Evolutionary conservation across 2,888 invertebrate genomes (phyloP).

Genomic region (Mimachlamys varia): DNA sequence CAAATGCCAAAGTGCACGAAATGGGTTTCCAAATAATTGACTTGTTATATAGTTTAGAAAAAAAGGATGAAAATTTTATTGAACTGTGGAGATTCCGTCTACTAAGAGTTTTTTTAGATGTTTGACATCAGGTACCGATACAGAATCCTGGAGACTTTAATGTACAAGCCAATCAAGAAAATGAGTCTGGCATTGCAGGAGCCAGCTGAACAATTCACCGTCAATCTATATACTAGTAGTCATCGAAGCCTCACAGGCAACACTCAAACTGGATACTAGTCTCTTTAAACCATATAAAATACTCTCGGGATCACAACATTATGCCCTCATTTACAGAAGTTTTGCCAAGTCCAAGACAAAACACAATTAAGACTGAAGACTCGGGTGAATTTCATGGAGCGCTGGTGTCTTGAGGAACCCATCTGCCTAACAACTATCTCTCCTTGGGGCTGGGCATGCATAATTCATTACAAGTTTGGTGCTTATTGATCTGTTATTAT

Average conservation of each 20-base stretch:
- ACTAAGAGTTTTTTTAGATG: background rate
- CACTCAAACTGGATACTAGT: background rate
- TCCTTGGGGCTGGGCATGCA: background rate
- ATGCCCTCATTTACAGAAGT: background rate
- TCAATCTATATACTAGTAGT: background rate
- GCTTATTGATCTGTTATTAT: conserved; percentile 28
- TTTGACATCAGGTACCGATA: background rate
- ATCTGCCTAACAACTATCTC: background rate
- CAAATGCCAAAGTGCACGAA: background rate
- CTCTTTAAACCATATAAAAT: background rate
- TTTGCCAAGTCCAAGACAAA: background rate
- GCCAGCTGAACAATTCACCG: background rate
- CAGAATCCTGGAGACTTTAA: background rate
- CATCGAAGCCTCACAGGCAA: background rate
- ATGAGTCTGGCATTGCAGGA: background rate
- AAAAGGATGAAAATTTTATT: too few relatives aligned
- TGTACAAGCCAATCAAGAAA: background rate
- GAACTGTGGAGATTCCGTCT: background rate
- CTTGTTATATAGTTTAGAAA: background rate
- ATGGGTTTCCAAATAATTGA: background rate
- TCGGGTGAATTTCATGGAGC: background rate
- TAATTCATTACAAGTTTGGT: conserved; percentile 28
- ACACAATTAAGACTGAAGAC: background rate
- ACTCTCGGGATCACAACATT: background rate
- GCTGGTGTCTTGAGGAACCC: conserved; percentile 1